These are phyloP conservation scores for Sturnus vulgaris DNA, from an alignment of 2,113 vertebrate species.

Conservation along the genomic window DNA sequence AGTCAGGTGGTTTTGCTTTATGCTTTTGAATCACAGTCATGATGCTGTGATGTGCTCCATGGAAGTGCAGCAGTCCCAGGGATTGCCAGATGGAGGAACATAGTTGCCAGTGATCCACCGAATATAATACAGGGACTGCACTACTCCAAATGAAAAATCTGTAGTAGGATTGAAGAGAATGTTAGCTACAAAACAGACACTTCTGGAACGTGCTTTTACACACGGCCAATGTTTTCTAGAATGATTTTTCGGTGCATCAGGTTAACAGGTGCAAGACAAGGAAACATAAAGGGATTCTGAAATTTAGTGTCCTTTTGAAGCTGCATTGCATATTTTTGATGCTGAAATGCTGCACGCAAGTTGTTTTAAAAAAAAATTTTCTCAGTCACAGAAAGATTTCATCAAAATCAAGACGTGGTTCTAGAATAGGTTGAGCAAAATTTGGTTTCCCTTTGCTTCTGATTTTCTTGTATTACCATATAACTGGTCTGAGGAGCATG, in stretches of 20 bases:
- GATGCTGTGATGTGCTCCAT: not conserved
- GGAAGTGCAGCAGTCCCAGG: not conserved
- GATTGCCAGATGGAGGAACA: not conserved
- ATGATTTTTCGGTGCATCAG: not conserved
- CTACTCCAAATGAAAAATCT: not conserved
- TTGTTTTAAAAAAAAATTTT: not conserved
- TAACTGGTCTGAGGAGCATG: not conserved
- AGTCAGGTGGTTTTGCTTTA: not conserved
- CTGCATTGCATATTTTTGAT: not conserved
- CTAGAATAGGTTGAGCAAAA: not conserved
- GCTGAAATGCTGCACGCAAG: not conserved
- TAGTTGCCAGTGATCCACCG: not conserved
- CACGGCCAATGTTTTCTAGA: not conserved
- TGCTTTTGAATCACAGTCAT: not conserved
- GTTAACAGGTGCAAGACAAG: not conserved
- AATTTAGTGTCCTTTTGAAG: not conserved
- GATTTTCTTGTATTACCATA: not conserved
- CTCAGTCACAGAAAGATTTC: not conserved
- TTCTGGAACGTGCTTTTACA: not conserved
- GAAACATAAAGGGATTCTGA: not conserved
- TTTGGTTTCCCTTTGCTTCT: not conserved
- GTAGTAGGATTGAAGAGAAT: not conserved
- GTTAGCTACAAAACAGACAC: not conserved
- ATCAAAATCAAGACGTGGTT: not conserved
- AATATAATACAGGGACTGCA: not conserved